Base-by-base conservation (phyloP, 1,140 invertebrate genomes). In the Leptopilina boulardi region DNA sequence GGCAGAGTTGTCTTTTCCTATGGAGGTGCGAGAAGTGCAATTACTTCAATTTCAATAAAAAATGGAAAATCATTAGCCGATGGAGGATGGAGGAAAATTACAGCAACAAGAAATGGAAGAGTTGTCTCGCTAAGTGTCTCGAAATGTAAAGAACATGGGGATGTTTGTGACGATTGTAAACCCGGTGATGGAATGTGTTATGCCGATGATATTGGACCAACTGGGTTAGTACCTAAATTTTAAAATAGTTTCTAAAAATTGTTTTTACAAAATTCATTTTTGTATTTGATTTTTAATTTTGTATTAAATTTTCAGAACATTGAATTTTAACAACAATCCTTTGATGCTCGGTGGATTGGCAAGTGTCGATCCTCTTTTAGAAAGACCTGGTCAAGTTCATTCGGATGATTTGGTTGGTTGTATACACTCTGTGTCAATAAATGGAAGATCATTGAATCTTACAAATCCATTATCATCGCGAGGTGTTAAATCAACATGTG, bases 371-470 rank as follows among this genome's bases (percentile, higher is more conserved):
- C 94, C 96, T 0, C 94, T 98, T 0, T 88, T 98, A 9, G 96
- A 97, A 88, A 92, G 96, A 73, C 95, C 96, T 0, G 97, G 96
- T 0, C 97, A 98, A 91, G 94, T 99, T 23, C 94, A 95, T 79
- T 96, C 97, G 0, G 97, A 98, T 85, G 97, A 99, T 88, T 94
- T 99, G 71, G 94, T 98, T 42, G 98, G 98, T 2, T 99, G 98
- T 85, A 93, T 99, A 72, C 96, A 98, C 83, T 97, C 96, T 79
- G 94, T 98, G 0, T 94, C 94, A 0, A 94, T 99, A 41, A 98
- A 98, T 86, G 97, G 97, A 9, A 92, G 96, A 11, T 88, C 93
- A 0, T 84, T 98, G 1, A 97, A 98, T 85, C 87, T 98, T 71
- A 95, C 94, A 19, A 94, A 93, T 82, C 96, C 97, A 0, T 79